Conservation (phyloP, 2,113 vertebrate species). For the Cololabis saira region DNA sequence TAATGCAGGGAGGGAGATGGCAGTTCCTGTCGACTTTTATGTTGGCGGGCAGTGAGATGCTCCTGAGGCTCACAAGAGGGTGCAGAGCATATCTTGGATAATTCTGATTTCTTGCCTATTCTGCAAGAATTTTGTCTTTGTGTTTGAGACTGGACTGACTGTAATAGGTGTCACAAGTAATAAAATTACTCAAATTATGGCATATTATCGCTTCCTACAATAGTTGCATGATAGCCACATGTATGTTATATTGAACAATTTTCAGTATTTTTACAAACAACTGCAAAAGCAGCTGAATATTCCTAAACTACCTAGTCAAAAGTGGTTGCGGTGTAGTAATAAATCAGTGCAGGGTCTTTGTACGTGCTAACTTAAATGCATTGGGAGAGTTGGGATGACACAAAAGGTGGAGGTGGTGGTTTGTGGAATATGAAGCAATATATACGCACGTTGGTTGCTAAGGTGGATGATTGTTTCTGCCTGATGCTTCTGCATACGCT, state of each 20-base stretch:
- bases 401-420: slow-evolving; percentile 23
- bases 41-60: slow-evolving; percentile 50
- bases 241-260: no score
- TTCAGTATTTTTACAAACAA: background rate
- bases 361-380: slow-evolving; percentile 13
- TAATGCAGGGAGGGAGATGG: slow-evolving; percentile 46
- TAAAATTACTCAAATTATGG: no score
- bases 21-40: slow-evolving; percentile 49
- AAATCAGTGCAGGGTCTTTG: slow-evolving; percentile 35
- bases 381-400: slow-evolving; percentile 26
- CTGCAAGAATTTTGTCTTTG: slow-evolving; percentile 10
- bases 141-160: background rate
- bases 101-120: slow-evolving; percentile 15
- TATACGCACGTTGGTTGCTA: slow-evolving; percentile 24
- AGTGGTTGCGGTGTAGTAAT: slow-evolving; percentile 16
- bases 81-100: slow-evolving; percentile 54
- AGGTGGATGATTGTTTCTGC: slow-evolving; percentile 59
- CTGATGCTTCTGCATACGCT: slow-evolving; percentile 48
- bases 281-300: slow-evolving; percentile 18
- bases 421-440: slow-evolving; percentile 4
- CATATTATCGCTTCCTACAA: no score
- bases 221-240: no score
- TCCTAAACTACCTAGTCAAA: slow-evolving; percentile 8
- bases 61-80: slow-evolving; percentile 42
- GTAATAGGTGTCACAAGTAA: no score